These are phyloP conservation scores for Centrocercus urophasianus DNA, from an alignment of 2,113 vertebrate species.

Conservation along the genomic window DNA sequence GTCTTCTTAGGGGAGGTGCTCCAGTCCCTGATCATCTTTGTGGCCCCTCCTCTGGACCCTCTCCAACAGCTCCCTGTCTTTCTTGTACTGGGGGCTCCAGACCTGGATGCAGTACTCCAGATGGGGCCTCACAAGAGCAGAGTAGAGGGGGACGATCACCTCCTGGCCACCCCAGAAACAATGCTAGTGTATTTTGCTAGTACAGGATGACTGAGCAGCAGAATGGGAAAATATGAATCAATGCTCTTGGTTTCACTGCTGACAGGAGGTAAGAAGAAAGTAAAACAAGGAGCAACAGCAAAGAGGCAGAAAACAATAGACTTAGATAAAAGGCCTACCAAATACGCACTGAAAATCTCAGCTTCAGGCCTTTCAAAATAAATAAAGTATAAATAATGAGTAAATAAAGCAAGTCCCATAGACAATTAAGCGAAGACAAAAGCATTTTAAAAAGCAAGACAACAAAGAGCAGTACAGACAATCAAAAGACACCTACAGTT, in stretches of 20 bases:
- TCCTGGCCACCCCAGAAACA: neutral
- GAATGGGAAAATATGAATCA: neutral
- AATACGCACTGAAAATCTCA: neutral
- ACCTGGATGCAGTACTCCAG: too few relatives aligned
- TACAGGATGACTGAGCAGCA: neutral
- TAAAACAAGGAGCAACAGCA: neutral
- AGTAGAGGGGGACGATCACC: too few relatives aligned
- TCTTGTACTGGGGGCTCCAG: too few relatives aligned
- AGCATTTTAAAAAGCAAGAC: neutral
- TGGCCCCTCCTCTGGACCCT: too few relatives aligned
- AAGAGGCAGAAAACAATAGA: neutral
- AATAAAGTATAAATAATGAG: too few relatives aligned
- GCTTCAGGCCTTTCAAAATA: neutral
- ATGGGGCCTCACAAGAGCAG: too few relatives aligned
- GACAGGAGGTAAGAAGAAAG: neutral
- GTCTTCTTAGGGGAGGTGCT: too few relatives aligned
- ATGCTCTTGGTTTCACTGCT: neutral
- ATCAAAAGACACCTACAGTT: neutral
- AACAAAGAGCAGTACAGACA: neutral
- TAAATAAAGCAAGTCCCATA: neutral
- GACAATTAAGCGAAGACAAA: neutral
- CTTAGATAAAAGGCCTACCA: neutral
- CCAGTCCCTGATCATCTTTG: too few relatives aligned
- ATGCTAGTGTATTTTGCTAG: neutral
- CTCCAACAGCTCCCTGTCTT: too few relatives aligned